phyloP scores from a whole-genome alignment of 2,797 vertebrate genomes.

The Helostoma temminkii region DNA sequence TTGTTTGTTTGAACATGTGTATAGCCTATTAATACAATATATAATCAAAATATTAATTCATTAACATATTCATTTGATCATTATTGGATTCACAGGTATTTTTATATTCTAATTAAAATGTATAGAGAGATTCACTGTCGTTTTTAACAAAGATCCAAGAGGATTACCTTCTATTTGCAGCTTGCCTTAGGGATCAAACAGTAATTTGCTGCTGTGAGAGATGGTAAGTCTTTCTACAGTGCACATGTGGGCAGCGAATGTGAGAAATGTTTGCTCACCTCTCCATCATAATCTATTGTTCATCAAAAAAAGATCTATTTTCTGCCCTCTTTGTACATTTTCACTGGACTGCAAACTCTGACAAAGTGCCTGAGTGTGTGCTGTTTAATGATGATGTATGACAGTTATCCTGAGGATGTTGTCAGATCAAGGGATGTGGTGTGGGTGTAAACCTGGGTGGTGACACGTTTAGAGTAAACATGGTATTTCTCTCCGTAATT shows the following conservation, averaged over 20 bases:
- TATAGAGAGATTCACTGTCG: conserved; percentile 23
- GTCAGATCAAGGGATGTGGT: conserved; percentile 55
- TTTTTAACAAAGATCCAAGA: conserved; percentile 50
- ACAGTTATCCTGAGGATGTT: conserved; percentile 61
- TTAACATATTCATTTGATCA: conserved; percentile 33
- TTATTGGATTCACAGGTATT: conserved; percentile 16
- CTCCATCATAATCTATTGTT: conserved; percentile 72
- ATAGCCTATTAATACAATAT: conserved; percentile 21
- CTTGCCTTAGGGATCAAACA: conserved; percentile 63
- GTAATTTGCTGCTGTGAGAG: conserved; percentile 49
- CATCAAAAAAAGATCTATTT: conserved; percentile 69
- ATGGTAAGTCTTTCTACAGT: conserved; percentile 37
- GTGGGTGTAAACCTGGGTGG: conserved; percentile 49
- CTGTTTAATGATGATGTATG: conserved; percentile 76
- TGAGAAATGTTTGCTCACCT: conserved; percentile 65
- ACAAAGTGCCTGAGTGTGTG: conserved; percentile 53
- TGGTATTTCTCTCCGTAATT: conserved; percentile 37
- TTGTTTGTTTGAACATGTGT: conserved; percentile 11
- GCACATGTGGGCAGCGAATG: conserved; percentile 47
- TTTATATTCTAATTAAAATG: conserved; percentile 12
- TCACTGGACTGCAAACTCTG: conserved; percentile 60
- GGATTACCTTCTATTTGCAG: conserved; percentile 59
- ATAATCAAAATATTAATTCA: conserved; percentile 19
- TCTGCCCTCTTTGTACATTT: conserved; percentile 63
- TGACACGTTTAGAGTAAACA: conserved; percentile 54